Evolutionary conservation across 2,888 invertebrate genomes (phyloP).

Genomic region (Cheilosia scutellata): DNA sequence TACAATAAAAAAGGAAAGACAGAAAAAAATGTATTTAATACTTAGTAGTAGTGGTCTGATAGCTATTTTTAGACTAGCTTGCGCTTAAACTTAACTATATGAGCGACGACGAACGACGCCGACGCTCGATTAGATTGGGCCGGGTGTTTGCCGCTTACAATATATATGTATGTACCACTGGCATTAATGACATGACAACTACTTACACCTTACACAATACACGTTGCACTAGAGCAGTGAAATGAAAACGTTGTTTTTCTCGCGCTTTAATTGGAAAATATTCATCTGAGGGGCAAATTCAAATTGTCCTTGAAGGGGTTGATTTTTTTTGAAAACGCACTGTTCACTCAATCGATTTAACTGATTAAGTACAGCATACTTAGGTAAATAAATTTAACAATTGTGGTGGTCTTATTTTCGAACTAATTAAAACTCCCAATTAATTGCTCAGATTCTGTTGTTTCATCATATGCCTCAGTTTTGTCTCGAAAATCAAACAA

Average conservation of each 20-base stretch:
- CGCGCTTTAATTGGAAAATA: slow-evolving; percentile 20
- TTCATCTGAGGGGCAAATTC: slow-evolving; percentile 2
- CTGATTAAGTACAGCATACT: too few relatives aligned
- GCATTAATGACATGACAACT: slow-evolving; percentile 1
- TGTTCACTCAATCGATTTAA: background rate
- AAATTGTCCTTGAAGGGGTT: slow-evolving; percentile 9
- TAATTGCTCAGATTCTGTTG: too few relatives aligned
- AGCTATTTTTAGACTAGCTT: slow-evolving; percentile 67
- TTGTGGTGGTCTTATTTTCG: background rate
- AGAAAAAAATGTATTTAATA: slow-evolving; percentile 11
- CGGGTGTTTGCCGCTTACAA: slow-evolving; percentile 10
- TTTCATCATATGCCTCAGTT: too few relatives aligned
- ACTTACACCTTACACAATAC: slow-evolving; percentile 4
- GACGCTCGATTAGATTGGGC: slow-evolving; percentile 47
- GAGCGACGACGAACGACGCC: slow-evolving; percentile 6
- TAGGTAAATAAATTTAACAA: background rate
- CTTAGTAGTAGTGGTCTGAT: slow-evolving; percentile 27
- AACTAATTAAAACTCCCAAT: too few relatives aligned
- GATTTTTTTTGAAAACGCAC: slow-evolving; percentile 1
- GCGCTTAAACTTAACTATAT: slow-evolving; percentile 12
- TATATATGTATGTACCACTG: background rate
- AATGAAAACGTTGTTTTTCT: slow-evolving; percentile 24
- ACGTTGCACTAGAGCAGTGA: background rate
- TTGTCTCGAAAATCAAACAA: too few relatives aligned
- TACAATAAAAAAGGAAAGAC: slow-evolving; percentile 4